Evolutionary conservation across 2,888 invertebrate species (phyloP).

Genomic region (Nudaria mundana): DNA sequence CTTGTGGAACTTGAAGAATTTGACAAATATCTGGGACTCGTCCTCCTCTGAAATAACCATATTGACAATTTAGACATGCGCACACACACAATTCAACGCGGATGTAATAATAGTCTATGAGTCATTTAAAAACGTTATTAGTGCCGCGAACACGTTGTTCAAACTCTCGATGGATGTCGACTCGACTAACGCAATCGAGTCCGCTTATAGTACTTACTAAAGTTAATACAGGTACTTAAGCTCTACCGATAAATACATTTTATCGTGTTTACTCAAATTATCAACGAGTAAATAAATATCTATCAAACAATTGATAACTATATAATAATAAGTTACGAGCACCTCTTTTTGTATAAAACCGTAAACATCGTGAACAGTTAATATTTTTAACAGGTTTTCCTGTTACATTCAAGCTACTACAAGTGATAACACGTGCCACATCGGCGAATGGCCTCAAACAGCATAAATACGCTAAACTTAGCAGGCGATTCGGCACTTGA

Average conservation of each 20-base stretch:
- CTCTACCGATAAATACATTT: neutral
- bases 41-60: slow-evolving; percentile 90
- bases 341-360: too few species aligned
- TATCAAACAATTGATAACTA: neutral
- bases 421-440: too few species aligned
- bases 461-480: too few species aligned
- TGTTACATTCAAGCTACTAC: too few species aligned
- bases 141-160: slow-evolving; percentile 11
- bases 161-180: slow-evolving; percentile 7
- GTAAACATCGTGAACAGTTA: too few species aligned
- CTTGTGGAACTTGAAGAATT: slow-evolving; percentile 99
- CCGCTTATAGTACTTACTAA: slow-evolving; percentile 11
- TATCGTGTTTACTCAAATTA: slow-evolving; percentile 4
- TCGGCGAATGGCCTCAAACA: too few species aligned
- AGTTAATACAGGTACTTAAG: slow-evolving; percentile 1
- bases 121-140: slow-evolving; percentile 29
- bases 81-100: slow-evolving; percentile 18
- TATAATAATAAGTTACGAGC: too few species aligned
- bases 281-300: neutral
- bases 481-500: too few species aligned
- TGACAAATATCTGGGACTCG: slow-evolving; percentile 98
- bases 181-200: slow-evolving; percentile 14
- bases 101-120: slow-evolving; percentile 19
- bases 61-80: slow-evolving; percentile 31
- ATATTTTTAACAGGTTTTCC: too few species aligned